Evolutionary conservation across 92 coral and sea anemone species (phyloP).

Genomic region (Epizoanthus scotinus): DNA sequence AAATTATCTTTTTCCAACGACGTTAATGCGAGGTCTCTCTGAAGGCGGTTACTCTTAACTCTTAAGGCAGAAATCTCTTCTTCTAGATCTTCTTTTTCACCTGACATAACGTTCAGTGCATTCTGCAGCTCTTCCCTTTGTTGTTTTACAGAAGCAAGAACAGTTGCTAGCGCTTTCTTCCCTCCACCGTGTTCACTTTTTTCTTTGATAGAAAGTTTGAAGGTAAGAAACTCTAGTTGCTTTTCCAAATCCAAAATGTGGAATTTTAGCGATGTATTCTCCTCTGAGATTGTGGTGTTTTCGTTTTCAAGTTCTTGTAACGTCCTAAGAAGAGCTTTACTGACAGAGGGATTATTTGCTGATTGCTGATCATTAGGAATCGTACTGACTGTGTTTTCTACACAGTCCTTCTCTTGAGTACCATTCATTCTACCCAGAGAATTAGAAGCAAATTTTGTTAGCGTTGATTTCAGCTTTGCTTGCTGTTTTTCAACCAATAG

Average conservation of each 20-base stretch:
- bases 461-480: constrained; percentile 49
- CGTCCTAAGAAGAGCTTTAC: constrained; percentile 32
- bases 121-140: constrained; percentile 82
- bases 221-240: constrained; percentile 58
- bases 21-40: constrained; percentile 64
- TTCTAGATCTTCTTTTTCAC: constrained; percentile 76
- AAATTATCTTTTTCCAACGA: constrained; percentile 57
- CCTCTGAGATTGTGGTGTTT: constrained; percentile 60
- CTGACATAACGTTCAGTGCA: constrained; percentile 60
- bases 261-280: constrained; percentile 57
- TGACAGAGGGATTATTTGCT: constrained; percentile 13
- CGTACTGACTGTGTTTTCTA: not conserved
- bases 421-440: not conserved
- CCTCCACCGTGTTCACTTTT: constrained; percentile 51
- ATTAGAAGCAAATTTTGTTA: constrained; percentile 3
- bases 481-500: constrained; percentile 82
- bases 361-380: not conserved
- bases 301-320: constrained; percentile 59
- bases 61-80: constrained; percentile 54
- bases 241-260: constrained; percentile 67
- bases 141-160: constrained; percentile 82
- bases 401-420: not conserved
- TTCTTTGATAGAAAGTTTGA: constrained; percentile 73
- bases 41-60: constrained; percentile 54
- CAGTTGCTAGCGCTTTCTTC: constrained; percentile 64